phyloP scores from a whole-genome alignment of 2,888 invertebrate genomes.

The Polyploca ridens region DNA sequence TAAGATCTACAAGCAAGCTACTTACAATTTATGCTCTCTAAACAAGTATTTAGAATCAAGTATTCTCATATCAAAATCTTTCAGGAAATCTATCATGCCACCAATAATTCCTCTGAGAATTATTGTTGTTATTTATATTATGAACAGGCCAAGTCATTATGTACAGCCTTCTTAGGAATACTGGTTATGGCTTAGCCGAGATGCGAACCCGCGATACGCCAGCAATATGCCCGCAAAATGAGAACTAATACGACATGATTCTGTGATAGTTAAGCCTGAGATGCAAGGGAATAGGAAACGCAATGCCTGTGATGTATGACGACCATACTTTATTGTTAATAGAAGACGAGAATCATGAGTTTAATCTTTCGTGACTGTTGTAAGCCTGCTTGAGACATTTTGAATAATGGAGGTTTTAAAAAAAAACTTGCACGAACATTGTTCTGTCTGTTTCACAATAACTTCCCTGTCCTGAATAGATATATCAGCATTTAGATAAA shows the following conservation, averaged over 20 bases:
- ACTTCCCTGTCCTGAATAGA: too few relatives aligned
- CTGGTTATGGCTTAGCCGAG: conserved; percentile 22
- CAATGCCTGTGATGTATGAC: conserved; percentile 30
- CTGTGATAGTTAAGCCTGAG: conserved; percentile 51
- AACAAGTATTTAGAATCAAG: neutral
- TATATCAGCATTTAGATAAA: neutral
- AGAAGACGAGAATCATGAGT: neutral
- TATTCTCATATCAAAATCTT: neutral
- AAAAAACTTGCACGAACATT: neutral
- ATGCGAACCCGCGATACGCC: conserved; percentile 47
- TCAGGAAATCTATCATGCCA: conserved; percentile 4
- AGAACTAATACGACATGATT: conserved; percentile 70
- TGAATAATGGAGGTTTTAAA: neutral
- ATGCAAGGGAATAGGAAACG: conserved; percentile 44
- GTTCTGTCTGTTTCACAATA: neutral
- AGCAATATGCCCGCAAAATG: conserved; percentile 58
- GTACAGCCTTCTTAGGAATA: conserved; percentile 28
- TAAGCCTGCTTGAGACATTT: neutral
- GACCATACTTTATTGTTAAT: conserved; percentile 33
- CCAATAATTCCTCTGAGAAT: neutral
- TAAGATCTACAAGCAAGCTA: neutral
- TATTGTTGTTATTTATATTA: conserved; percentile 1
- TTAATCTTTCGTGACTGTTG: neutral
- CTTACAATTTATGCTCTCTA: neutral
- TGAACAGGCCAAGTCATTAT: conserved; percentile 26